Conservation (phyloP, 2,888 invertebrate species). For the Gymnosoma rotundatum region DNA sequence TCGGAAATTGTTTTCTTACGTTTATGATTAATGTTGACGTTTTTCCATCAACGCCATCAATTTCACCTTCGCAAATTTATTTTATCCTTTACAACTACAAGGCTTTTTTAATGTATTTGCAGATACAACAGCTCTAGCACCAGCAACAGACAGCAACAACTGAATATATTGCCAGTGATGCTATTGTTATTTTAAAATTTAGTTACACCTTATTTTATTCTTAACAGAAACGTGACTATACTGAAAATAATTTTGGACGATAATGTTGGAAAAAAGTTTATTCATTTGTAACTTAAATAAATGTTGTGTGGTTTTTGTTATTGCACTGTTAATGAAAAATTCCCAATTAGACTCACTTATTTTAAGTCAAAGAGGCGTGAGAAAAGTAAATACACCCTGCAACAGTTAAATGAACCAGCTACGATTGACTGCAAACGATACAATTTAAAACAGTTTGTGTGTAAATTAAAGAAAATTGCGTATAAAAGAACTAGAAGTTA, state of each 20-base stretch:
- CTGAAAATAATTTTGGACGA: slow-evolving; percentile 45
- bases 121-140: slow-evolving; percentile 10
- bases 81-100: slow-evolving; percentile 42
- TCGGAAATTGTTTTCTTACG: slow-evolving; percentile 22
- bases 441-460: background rate
- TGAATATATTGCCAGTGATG: slow-evolving; percentile 4
- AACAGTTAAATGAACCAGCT: background rate
- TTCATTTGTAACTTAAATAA: slow-evolving; percentile 40
- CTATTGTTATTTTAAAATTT: slow-evolving; percentile 48
- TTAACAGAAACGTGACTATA: slow-evolving; percentile 68
- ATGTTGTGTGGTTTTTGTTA: slow-evolving; percentile 43
- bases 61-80: slow-evolving; percentile 33
- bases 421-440: background rate
- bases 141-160: slow-evolving; percentile 1
- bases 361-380: slow-evolving; percentile 67
- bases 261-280: slow-evolving; percentile 28
- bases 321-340: slow-evolving; percentile 65
- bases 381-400: slow-evolving; percentile 66
- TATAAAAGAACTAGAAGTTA: too few species aligned
- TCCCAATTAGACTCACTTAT: slow-evolving; percentile 71
- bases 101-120: background rate
- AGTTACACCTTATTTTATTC: slow-evolving; percentile 68
- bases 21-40: slow-evolving; percentile 67
- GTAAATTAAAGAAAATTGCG: background rate
- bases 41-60: slow-evolving; percentile 54